Conservation (phyloP, 2,113 vertebrate species). For the Macroglossus sobrinus region DNA sequence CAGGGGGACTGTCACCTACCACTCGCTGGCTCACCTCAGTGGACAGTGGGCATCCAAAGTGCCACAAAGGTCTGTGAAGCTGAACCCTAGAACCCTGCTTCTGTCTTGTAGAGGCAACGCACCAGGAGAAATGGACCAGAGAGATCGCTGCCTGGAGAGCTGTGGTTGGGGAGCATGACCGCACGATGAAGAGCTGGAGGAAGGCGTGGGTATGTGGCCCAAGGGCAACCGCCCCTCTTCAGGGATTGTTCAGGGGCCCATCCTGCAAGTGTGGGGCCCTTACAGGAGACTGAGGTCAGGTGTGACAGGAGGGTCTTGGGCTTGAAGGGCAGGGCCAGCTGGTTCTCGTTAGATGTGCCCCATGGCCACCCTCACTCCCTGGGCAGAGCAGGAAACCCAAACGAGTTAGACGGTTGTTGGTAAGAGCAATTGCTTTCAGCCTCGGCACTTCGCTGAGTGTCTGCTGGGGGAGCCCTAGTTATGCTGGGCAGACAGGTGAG, state of each 20-base stretch:
- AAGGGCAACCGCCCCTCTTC: not conserved
- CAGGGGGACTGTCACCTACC: not conserved
- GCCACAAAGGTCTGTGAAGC: fast-evolving
- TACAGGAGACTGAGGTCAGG: not conserved
- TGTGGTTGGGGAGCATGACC: constrained; percentile 87
- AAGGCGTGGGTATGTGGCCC: constrained; percentile 87
- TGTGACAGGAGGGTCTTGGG: not conserved
- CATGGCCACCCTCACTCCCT: fast-evolving
- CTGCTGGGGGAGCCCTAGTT: not conserved
- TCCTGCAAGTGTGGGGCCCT: not conserved
- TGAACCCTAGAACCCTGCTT: not conserved
- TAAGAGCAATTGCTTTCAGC: not conserved
- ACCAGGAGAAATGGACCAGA: constrained; percentile 79
- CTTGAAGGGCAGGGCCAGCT: not conserved
- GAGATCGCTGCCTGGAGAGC: constrained; percentile 89
- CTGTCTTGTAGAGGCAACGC: constrained; percentile 83
- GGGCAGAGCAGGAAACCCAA: not conserved
- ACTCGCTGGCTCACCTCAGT: not conserved
- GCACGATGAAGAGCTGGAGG: constrained; percentile 90
- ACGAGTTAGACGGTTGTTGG: not conserved
- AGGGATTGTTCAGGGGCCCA: too few species aligned
- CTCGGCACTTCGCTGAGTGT: not conserved
- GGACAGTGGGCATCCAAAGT: fast-evolving
- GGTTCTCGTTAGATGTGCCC: not conserved
- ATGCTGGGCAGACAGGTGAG: not conserved